Base-by-base conservation (phyloP, 1,140 invertebrate species). In the Ctenoplectra terminalis region DNA sequence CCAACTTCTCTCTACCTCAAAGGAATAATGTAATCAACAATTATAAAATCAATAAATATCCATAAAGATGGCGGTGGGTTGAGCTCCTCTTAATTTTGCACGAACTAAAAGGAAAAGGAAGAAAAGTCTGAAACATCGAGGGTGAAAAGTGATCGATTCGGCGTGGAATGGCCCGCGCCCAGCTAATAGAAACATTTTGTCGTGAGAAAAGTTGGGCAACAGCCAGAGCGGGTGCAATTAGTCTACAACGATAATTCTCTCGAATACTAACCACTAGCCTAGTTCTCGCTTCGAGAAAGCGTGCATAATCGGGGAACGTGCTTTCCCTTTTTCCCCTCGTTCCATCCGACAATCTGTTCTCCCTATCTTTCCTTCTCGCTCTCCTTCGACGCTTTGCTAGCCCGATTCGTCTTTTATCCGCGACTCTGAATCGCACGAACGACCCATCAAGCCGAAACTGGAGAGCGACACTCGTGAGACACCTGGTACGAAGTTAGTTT, bases 151-250 rank as follows among this genome's bases (percentile, higher is more conserved):
- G n/a, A n/a, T n/a, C n/a, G n/a, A n/a, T n/a, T n/a, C n/a, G n/a
- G n/a, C n/a, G n/a, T n/a, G n/a, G n/a, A n/a, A n/a, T n/a, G n/a
- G n/a, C n/a, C n/a, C n/a, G n/a, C n/a, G n/a, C n/a, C n/a, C n/a
- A n/a, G n/a, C n/a, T n/a, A n/a, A n/a, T n/a, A n/a, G n/a, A n/a
- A n/a, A n/a, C n/a, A n/a, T n/a, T n/a, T n/a, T n/a, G n/a, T n/a
- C n/a, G n/a, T n/a, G n/a, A n/a, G n/a, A n/a, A n/a, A n/a, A n/a
- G n/a, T n/a, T n/a, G 90, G 90, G 85, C 52, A n/a, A 66, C 54
- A 76, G 88, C 89, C 90, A 90, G 77, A 83, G 73, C 79, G 70
- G 81, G 29, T 46, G 89, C 81, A 91, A 91, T 91, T 91, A 90
- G 89, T 74, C 60, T 34, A 73, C 82, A 84, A 88, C 86, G 88